Evolutionary conservation across 2,797 vertebrate species (phyloP).

Genomic region (Gallinago solitaria): DNA sequence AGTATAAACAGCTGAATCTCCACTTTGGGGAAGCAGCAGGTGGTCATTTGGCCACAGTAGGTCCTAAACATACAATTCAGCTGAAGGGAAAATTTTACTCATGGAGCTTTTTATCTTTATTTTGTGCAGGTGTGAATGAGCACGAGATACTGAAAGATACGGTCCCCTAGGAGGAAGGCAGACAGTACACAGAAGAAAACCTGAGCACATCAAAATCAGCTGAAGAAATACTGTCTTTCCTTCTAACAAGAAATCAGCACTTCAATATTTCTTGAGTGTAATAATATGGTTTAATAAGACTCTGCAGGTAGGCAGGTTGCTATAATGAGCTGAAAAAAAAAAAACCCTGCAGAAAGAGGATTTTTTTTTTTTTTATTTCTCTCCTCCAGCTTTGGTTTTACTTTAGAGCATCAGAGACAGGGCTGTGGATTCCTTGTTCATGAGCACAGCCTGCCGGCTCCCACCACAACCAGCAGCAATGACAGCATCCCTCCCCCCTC

Average conservation of each 20-base stretch:
- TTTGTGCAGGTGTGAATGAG: neutral
- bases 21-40: neutral
- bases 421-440: slow-evolving; percentile 6
- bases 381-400: neutral
- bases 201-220: neutral
- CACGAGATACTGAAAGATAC: neutral
- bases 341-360: neutral
- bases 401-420: neutral
- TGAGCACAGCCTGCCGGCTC: slow-evolving; percentile 67
- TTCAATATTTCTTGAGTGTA: neutral
- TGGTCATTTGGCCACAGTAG: neutral
- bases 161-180: neutral
- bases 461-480: neutral
- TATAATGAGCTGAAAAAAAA: neutral
- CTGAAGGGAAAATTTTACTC: neutral
- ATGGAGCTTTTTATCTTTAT: neutral
- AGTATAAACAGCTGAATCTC: neutral
- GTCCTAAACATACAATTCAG: neutral
- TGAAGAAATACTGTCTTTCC: neutral
- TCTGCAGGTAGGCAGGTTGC: neutral
- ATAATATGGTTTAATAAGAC: neutral
- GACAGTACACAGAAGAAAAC: neutral
- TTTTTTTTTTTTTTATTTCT: neutral
- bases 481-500: fast-evolving
- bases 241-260: neutral